Base-by-base conservation (phyloP, 2,888 invertebrate species). In the Drosophila acutilabella region DNA sequence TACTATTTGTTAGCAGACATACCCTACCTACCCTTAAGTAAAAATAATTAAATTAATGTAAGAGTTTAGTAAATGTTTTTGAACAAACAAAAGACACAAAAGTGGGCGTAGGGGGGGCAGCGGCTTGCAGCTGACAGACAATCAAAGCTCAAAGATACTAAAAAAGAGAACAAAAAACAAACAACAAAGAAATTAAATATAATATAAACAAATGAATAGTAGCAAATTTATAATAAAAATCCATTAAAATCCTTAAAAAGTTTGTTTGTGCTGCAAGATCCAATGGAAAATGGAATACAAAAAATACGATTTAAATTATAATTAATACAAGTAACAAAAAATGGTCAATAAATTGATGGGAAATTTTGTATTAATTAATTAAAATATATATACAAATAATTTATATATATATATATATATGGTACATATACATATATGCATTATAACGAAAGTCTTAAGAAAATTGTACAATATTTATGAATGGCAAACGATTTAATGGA, bases 111-210 rank as follows among this genome's bases (percentile, higher is more conserved):
- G 20, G 20, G 23, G 44, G 56, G 50, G 57, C 78, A 78, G 78
- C 80, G 62, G 75, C 68, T 75, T 80, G 89, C 83, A 88, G 86
- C 83, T 82, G 72, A 83, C 89, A 86, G 89, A 88, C 89, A 84
- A 87, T 84, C 89, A 87, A 73, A 78, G 81, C 74, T 83, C 71
- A 80, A 83, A 75, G 58, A 66, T 59, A 64, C 48, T 69, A 45
- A 52, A 18, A 20, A 1, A 2, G 6, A 30, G 2, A 36, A 50
- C 36, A 0, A 2, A 23, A 13, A 45, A 23, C 47, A 36, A 50
- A 42, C 1, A 2, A 23, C 14, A 40, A 23, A 10, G 0, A 38
- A 38, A 52, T 11, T 10, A 50, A 64, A 10, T 20, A 36, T 23
- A 33, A 41, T 30, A 54, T 45, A 11, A 52, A 57, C 41, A 54